A percentile compares a stretch with the other conserved stretches of the same genome.
Conservation (phyloP, 2,113 vertebrate species). For the Heptranchias perlo region DNA sequence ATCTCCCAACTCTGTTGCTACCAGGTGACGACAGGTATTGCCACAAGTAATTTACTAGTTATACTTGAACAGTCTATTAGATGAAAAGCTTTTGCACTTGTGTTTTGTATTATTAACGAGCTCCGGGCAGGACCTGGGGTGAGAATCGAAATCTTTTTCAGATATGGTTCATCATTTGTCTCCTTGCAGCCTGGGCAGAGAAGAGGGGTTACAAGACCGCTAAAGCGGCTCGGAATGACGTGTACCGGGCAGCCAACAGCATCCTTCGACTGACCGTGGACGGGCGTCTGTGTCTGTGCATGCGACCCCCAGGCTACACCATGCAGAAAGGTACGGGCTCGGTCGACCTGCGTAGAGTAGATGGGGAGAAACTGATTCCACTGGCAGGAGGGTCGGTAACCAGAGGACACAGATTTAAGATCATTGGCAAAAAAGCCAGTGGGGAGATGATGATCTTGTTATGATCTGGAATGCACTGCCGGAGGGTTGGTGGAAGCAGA, state of each 20-base stretch:
- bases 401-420: no score
- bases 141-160: background rate
- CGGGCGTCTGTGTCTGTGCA: conserved; percentile 73
- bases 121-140: background rate
- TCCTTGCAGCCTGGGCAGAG: conserved; percentile 75
- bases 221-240: conserved; percentile 75
- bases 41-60: no score
- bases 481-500: no score
- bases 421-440: no score
- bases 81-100: background rate
- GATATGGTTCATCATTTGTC: background rate
- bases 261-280: conserved; percentile 75
- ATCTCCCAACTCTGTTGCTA: no score
- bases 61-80: background rate
- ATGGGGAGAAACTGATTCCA: no score
- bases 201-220: conserved; percentile 82
- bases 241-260: conserved; percentile 81
- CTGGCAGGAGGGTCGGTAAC: no score
- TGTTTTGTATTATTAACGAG: background rate
- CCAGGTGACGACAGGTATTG: no score
- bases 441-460: no score
- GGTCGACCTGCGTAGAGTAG: background rate
- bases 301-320: conserved; percentile 70
- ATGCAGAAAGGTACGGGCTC: conserved; percentile 63
- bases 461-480: no score